phyloP scores from a whole-genome alignment of 2,888 invertebrate genomes.

The Cyrtodaria siliqua region DNA sequence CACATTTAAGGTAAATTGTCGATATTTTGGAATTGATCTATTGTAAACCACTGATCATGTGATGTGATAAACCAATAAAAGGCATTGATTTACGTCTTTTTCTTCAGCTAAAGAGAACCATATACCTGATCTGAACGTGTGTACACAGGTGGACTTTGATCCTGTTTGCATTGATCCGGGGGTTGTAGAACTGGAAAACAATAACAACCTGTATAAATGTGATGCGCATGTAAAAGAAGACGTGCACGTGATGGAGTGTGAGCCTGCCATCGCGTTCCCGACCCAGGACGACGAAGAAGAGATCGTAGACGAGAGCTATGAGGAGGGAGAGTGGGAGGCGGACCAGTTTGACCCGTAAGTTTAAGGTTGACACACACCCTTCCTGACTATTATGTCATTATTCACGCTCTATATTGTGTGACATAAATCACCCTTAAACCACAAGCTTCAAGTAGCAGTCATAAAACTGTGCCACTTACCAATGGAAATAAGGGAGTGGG shows the following conservation, averaged over 20 bases:
- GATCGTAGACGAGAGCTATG: slow-evolving; percentile 85
- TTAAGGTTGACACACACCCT: too few relatives aligned
- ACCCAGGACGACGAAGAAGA: slow-evolving; percentile 63
- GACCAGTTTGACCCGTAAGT: slow-evolving; percentile 91
- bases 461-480: too few relatives aligned
- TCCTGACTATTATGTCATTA: too few relatives aligned
- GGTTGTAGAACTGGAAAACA: slow-evolving; percentile 59
- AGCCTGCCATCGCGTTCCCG: slow-evolving; percentile 52
- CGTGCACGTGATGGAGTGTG: slow-evolving; percentile 55
- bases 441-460: too few relatives aligned
- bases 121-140: slow-evolving; percentile 67
- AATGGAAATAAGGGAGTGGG: too few relatives aligned
- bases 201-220: slow-evolving; percentile 58
- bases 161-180: slow-evolving; percentile 40
- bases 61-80: slow-evolving; percentile 27
- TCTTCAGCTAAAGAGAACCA: slow-evolving; percentile 82
- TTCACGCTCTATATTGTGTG: too few relatives aligned
- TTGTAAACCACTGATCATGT: too few relatives aligned
- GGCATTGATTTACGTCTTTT: not conserved
- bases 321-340: slow-evolving; percentile 92
- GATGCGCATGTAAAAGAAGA: slow-evolving; percentile 30
- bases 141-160: slow-evolving; percentile 54
- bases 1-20: too few relatives aligned
- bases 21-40: too few relatives aligned
- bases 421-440: too few relatives aligned